Conservation (phyloP, 2,888 invertebrate genomes). For the Halictus quadricinctus region DNA sequence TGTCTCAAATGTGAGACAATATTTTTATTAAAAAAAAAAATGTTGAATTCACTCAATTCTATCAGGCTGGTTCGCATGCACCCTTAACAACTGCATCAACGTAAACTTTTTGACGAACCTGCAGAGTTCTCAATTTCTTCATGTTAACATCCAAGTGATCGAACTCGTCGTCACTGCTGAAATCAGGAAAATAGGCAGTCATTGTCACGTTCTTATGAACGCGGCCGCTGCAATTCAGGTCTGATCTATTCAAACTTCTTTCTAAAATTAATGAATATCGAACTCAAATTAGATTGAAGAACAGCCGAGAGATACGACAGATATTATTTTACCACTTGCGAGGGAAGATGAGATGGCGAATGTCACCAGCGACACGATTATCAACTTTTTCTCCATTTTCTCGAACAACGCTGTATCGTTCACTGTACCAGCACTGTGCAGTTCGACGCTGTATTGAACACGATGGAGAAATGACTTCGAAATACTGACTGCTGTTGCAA, state of each 20-base stretch:
- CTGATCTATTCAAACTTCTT: slow-evolving; percentile 52
- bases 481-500: background rate
- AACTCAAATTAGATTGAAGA: background rate
- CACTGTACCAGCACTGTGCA: background rate
- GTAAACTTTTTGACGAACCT: slow-evolving; percentile 76
- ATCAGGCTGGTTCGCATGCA: background rate
- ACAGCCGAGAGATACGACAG: background rate
- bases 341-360: background rate
- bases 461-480: background rate
- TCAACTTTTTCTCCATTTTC: slow-evolving; percentile 25
- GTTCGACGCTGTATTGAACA: background rate
- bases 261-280: slow-evolving; percentile 41
- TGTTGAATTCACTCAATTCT: background rate
- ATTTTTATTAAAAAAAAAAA: background rate
- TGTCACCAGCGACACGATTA: background rate
- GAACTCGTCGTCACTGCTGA: slow-evolving; percentile 79
- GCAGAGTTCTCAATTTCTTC: slow-evolving; percentile 82
- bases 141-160: slow-evolving; percentile 82
- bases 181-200: slow-evolving; percentile 84
- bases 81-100: background rate
- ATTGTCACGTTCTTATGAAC: slow-evolving; percentile 82
- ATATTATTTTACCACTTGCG: slow-evolving; percentile 45
- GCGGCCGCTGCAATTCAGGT: slow-evolving; percentile 81
- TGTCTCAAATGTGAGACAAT: too few species aligned
- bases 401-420: background rate